These are phyloP conservation scores for Ramphastos sulfuratus DNA, from an alignment of 2,113 vertebrate species.

Conservation along the genomic window DNA sequence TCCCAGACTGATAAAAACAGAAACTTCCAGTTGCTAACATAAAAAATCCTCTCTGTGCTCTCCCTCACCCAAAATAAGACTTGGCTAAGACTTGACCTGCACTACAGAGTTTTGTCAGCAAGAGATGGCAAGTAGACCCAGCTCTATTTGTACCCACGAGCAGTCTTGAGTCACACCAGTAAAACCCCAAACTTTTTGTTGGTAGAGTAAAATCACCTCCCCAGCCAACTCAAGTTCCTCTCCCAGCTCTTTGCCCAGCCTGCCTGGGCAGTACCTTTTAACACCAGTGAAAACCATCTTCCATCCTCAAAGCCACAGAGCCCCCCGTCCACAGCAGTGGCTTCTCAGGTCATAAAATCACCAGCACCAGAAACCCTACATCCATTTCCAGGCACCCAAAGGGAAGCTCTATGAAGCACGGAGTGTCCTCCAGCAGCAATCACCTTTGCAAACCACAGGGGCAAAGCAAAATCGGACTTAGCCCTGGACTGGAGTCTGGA, in stretches of 20 bases:
- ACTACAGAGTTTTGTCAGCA: not conserved
- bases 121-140: not conserved
- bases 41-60: not conserved
- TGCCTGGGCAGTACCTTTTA: not conserved
- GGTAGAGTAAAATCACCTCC: not conserved
- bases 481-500: not conserved
- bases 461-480: not conserved
- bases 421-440: not conserved
- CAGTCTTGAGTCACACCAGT: not conserved
- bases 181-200: constrained; percentile 46
- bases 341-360: not conserved
- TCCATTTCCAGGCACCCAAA: not conserved
- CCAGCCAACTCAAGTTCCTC: not conserved
- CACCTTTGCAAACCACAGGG: not conserved
- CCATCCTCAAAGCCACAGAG: not conserved
- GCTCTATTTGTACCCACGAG: not conserved
- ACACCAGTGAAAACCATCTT: not conserved
- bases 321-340: accelerated
- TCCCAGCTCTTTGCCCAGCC: not conserved
- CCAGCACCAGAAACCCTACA: not conserved
- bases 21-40: not conserved
- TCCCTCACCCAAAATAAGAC: not conserved
- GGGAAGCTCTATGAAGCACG: not conserved
- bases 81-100: not conserved
- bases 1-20: not conserved